A percentile compares a stretch with the other conserved stretches of the same genome.
Conservation (phyloP, 2,113 vertebrate genomes). For the Nestor notabilis region DNA sequence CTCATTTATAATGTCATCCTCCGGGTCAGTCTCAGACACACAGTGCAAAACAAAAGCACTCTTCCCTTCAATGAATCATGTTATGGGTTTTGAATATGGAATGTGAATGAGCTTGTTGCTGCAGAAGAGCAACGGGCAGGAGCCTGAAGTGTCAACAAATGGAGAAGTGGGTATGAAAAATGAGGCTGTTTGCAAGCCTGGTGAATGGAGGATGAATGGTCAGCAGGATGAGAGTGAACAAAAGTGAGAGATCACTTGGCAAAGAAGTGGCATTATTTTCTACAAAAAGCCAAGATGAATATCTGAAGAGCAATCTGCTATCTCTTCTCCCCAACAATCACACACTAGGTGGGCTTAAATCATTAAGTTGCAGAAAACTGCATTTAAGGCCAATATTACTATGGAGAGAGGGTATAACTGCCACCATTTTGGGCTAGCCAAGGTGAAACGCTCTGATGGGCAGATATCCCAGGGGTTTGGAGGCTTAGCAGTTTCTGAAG, state of each 20-base stretch:
- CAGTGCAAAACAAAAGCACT: conserved; percentile 24
- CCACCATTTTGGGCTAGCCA: neutral
- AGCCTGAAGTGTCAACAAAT: conserved; percentile 23
- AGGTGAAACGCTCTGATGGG: neutral
- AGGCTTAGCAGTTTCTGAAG: neutral
- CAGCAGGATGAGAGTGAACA: neutral
- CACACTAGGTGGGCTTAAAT: neutral
- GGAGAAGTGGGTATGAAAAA: conserved; percentile 52
- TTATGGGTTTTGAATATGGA: conserved; percentile 53
- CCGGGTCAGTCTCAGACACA: conserved; percentile 24
- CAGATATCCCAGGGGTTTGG: neutral
- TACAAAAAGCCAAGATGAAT: neutral
- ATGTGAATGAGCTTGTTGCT: conserved; percentile 37
- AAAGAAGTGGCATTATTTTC: neutral
- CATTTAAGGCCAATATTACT: neutral
- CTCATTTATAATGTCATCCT: conserved; percentile 54
- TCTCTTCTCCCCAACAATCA: neutral
- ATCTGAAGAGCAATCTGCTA: neutral
- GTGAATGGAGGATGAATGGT: conserved; percentile 23
- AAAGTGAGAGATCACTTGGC: neutral
- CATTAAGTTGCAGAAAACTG: neutral
- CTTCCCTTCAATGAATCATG: conserved; percentile 47
- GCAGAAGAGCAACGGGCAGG: conserved; percentile 17
- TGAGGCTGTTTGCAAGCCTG: neutral
- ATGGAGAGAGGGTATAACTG: neutral